These are phyloP conservation scores for Acronicta aceris DNA, from an alignment of 2,888 invertebrate genomes.

Conservation along the genomic window DNA sequence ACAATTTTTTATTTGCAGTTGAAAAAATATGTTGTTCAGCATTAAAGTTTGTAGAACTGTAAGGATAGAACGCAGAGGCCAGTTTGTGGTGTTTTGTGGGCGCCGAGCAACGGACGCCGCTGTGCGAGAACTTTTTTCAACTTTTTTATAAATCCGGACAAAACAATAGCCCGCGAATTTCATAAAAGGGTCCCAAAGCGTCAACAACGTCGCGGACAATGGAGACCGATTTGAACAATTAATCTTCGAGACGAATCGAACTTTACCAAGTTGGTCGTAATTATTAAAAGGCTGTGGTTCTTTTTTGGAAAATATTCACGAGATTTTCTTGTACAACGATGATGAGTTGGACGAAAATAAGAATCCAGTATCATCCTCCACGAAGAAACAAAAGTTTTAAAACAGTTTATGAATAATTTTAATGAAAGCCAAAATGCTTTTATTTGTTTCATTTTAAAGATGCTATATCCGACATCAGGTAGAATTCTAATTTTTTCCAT, in stretches of 20 bases:
- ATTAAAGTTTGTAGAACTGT: slow-evolving; percentile 40
- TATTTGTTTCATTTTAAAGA: too few species aligned
- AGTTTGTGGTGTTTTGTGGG: slow-evolving; percentile 29
- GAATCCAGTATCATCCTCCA: slow-evolving; percentile 36
- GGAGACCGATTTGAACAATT: slow-evolving; percentile 80
- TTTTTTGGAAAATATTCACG: slow-evolving; percentile 42
- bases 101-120: slow-evolving; percentile 47
- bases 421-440: neutral
- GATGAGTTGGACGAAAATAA: slow-evolving; percentile 29
- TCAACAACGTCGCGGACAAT: slow-evolving; percentile 81
- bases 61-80: slow-evolving; percentile 55
- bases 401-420: slow-evolving; percentile 7
- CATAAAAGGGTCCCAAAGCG: slow-evolving; percentile 81
- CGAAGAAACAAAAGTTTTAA: slow-evolving; percentile 22
- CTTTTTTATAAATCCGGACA: slow-evolving; percentile 81
- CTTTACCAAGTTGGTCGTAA: slow-evolving; percentile 62
- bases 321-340: slow-evolving; percentile 31
- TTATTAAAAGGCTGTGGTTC: slow-evolving; percentile 57
- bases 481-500: too few species aligned
- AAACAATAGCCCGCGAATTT: slow-evolving; percentile 84
- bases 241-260: slow-evolving; percentile 84
- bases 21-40: slow-evolving; percentile 47
- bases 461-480: too few species aligned
- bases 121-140: slow-evolving; percentile 73
- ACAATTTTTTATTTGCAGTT: slow-evolving; percentile 69